These are phyloP conservation scores for Sycophaga agraensis DNA, from an alignment of 1,140 invertebrate genomes.

Conservation along the genomic window DNA sequence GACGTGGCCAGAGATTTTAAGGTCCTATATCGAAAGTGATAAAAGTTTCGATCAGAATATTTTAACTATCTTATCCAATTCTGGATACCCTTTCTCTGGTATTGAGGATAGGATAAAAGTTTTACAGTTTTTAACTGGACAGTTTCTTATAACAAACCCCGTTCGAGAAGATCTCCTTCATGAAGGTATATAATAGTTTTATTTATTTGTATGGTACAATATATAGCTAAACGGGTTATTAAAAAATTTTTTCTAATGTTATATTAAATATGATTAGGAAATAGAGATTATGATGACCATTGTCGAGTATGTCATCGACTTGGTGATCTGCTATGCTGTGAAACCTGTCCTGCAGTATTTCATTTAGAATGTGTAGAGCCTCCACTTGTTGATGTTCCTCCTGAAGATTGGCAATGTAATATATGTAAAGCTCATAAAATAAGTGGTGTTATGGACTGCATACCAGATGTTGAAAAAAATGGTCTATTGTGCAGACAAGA, in stretches of 20 bases:
- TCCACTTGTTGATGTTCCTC: constrained; percentile 87
- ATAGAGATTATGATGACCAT: constrained; percentile 92
- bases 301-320: constrained; percentile 92
- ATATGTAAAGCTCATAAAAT: constrained; percentile 91
- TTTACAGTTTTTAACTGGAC: constrained; percentile 88
- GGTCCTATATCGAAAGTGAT: constrained; percentile 88
- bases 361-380: constrained; percentile 95
- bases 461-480: constrained; percentile 88
- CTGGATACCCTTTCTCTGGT: constrained; percentile 87
- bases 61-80: constrained; percentile 68
- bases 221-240: too few species aligned
- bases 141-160: constrained; percentile 90
- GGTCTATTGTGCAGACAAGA: constrained; percentile 89
- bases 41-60: constrained; percentile 74
- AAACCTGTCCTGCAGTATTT: constrained; percentile 95
- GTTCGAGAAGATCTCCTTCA: constrained; percentile 90
- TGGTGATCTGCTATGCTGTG: constrained; percentile 93
- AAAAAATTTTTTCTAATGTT: too few species aligned
- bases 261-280: constrained; percentile 58
- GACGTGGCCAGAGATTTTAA: constrained; percentile 91
- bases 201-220: too few species aligned
- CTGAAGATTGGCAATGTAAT: constrained; percentile 95
- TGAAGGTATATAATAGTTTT: constrained; percentile 68
- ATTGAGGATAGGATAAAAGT: constrained; percentile 83
- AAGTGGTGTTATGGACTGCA: constrained; percentile 88